Base-by-base conservation (phyloP, 2,888 invertebrate species). In the Lottia scabra region DNA sequence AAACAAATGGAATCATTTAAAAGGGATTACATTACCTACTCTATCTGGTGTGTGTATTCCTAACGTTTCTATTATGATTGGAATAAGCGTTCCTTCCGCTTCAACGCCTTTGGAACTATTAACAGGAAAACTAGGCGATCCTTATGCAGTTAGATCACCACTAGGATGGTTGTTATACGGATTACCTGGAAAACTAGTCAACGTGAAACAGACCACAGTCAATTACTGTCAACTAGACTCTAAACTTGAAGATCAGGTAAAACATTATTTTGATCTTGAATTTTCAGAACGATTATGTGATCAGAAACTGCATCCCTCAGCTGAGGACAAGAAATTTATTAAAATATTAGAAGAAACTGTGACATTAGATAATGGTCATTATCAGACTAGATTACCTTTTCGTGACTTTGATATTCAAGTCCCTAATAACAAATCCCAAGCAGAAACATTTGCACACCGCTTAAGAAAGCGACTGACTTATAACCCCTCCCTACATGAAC, bases 221-320 rank as follows among this genome's bases (percentile, higher is more conserved):
- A 19, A 75, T 30, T 75, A 69, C 38, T 43, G 69, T 6, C 23
- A 67, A 1, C 13, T 71, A 5, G 8, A 96, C 95, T 69, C 96
- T 91, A 12, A 96, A 96, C 64, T 94, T 93, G 75, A 97, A 94
- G 90, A 96, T 96, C 81, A 96, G 91, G 26, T 94, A 92, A 89
- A 86, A 96, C 93, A 69, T 95, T 68, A 73, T n/a, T 75, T 73
- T 70, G 62, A 75, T 30, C 12, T 75, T 19, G 75, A 75, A 3
- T 43, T 44, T 15, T 23, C 44, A 23, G 56, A 45, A 56, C n/a
- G 19, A 15, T 15, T 19, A 91, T 90, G 96, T 96, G 79, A 97
- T 95, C 67, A 94, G 90, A 56, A 96, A 91, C 74, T 95, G 94
- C 67, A 94, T 92, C 89, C 94, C 94, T 66, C 96, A 95, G 86